These are phyloP conservation scores for Condylura cristata DNA, from an alignment of 2,113 vertebrate genomes.

Conservation along the genomic window DNA sequence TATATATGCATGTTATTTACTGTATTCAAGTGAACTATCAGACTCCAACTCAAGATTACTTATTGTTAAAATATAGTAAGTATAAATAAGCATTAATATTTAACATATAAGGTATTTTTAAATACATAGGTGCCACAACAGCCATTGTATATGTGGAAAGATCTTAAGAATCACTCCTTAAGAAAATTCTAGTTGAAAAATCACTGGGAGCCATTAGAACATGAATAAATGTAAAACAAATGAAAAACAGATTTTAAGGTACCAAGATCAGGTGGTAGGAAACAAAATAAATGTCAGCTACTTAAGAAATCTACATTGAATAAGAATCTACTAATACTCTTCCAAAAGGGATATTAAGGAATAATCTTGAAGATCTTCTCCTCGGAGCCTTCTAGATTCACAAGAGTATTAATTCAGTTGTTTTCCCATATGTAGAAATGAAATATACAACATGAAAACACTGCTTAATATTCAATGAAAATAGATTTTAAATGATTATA, in stretches of 20 bases:
- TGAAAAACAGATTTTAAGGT: conserved; percentile 78
- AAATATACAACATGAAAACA: conserved; percentile 17
- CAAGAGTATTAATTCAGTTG: conserved; percentile 17
- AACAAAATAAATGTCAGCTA: conserved; percentile 83
- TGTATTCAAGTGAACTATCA: background rate
- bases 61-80: conserved; percentile 8
- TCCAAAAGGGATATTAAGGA: conserved; percentile 77
- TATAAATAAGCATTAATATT: background rate
- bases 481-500: conserved; percentile 52
- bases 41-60: conserved; percentile 17
- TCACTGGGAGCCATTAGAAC: conserved; percentile 69
- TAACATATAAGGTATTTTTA: background rate
- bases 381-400: conserved; percentile 28
- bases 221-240: conserved; percentile 83
- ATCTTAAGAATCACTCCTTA: conserved; percentile 47
- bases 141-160: conserved; percentile 2
- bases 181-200: conserved; percentile 74
- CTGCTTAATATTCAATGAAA: conserved; percentile 14
- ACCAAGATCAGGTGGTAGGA: conserved; percentile 76
- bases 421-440: conserved; percentile 33
- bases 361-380: conserved; percentile 68
- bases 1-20: background rate
- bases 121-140: background rate
- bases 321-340: conserved; percentile 75
- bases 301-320: conserved; percentile 80